phyloP scores from a whole-genome alignment of 2,888 invertebrate genomes.

The Cistogaster globosa region DNA sequence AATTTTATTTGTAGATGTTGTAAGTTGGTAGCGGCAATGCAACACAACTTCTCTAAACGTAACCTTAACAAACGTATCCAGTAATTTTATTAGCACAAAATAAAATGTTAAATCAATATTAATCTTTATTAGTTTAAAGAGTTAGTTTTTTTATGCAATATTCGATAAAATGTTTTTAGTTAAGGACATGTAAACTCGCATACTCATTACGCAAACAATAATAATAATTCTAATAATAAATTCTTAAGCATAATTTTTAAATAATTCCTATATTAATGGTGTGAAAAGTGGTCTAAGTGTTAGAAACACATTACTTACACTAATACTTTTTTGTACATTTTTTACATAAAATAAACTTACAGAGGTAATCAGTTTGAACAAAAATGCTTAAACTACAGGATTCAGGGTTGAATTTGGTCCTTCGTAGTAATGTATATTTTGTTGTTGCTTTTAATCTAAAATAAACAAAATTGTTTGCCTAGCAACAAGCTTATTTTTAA shows the following conservation, averaged over 20 bases:
- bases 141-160: too few species aligned
- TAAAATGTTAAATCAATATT: too few species aligned
- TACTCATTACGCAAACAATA: too few species aligned
- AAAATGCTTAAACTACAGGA: constrained; percentile 24
- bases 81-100: too few species aligned
- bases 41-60: too few species aligned
- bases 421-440: constrained; percentile 48
- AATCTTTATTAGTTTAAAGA: too few species aligned
- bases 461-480: constrained; percentile 64
- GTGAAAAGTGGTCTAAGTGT: constrained; percentile 17
- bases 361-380: constrained; percentile 46
- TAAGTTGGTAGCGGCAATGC: too few species aligned
- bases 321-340: neutral
- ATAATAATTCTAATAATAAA: too few species aligned
- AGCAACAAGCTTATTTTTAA: constrained; percentile 66
- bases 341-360: constrained; percentile 20
- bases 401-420: constrained; percentile 63
- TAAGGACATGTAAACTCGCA: too few species aligned
- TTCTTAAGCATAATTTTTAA: too few species aligned
- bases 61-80: too few species aligned
- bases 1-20: neutral
- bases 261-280: neutral
- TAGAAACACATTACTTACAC: neutral
- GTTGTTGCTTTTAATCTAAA: constrained; percentile 39
- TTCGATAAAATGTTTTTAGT: too few species aligned